Conservation (phyloP, 2,797 vertebrate genomes). For the Erpetoichthys calabaricus region DNA sequence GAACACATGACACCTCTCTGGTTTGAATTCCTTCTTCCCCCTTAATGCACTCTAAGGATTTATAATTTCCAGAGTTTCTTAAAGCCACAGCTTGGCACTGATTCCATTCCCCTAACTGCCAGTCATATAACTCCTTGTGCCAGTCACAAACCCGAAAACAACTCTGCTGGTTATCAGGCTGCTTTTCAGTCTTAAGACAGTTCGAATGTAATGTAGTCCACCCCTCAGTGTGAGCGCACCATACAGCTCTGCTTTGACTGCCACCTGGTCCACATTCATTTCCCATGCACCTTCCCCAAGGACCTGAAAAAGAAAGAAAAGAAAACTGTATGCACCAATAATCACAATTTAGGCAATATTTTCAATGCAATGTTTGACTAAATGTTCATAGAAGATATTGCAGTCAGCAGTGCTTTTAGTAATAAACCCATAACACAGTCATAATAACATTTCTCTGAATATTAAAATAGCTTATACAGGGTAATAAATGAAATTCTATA, state of each 20-base stretch:
- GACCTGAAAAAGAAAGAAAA: slow-evolving; percentile 51
- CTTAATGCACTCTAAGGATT: slow-evolving; percentile 50
- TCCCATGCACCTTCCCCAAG: slow-evolving; percentile 94
- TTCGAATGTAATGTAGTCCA: slow-evolving; percentile 90
- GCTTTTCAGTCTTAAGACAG: slow-evolving; percentile 64
- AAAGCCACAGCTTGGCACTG: slow-evolving; percentile 68
- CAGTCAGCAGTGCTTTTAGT: neutral
- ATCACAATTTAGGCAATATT: neutral
- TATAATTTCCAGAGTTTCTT: slow-evolving; percentile 44
- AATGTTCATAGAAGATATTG: slow-evolving; percentile 1
- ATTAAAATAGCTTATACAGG: too few relatives aligned
- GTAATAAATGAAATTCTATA: too few relatives aligned
- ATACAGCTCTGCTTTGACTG: slow-evolving; percentile 83
- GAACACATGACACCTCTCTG: slow-evolving; percentile 68
- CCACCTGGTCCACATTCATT: slow-evolving; percentile 91
- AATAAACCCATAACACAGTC: too few relatives aligned
- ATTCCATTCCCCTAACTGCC: slow-evolving; percentile 77
- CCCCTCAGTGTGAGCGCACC: slow-evolving; percentile 89
- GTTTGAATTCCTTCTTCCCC: slow-evolving; percentile 88
- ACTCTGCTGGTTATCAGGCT: slow-evolving; percentile 77
- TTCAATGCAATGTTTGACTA: neutral
- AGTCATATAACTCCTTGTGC: slow-evolving; percentile 90
- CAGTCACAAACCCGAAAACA: slow-evolving; percentile 93
- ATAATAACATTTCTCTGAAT: too few relatives aligned
- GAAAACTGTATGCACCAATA: neutral